phyloP scores from a whole-genome alignment of 2,113 vertebrate genomes.

The Passer montanus region DNA sequence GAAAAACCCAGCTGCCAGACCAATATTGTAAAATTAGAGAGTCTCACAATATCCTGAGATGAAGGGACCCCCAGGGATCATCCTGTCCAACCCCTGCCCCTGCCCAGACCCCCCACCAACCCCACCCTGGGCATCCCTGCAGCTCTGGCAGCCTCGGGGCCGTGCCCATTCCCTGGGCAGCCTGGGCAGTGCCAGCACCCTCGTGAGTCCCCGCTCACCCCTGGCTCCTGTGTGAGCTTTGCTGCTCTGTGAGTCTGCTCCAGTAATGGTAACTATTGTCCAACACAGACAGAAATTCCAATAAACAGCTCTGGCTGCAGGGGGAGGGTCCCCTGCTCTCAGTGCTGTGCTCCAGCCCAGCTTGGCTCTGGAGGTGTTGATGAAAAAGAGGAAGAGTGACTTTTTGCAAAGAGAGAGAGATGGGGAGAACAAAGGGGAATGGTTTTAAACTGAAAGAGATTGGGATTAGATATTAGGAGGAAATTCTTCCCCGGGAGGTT shows the following conservation, averaged over 20 bases:
- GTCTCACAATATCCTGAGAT: not conserved
- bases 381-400: not conserved
- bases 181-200: not conserved
- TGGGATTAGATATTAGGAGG: not conserved
- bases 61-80: not conserved
- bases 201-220: accelerated
- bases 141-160: not conserved
- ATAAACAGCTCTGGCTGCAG: not conserved
- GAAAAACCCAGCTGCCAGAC: not conserved
- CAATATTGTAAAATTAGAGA: not conserved
- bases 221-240: not conserved
- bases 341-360: accelerated
- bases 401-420: not conserved
- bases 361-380: not conserved
- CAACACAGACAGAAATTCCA: not conserved
- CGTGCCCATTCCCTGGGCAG: not conserved
- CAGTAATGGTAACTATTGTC: not conserved
- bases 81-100: accelerated
- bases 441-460: not conserved
- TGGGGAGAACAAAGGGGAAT: not conserved
- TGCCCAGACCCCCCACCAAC: not conserved
- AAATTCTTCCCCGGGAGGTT: not conserved
- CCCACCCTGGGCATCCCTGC: not conserved
- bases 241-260: not conserved
- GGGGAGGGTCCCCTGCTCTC: not conserved